Base-by-base conservation (phyloP, 2,113 vertebrate genomes). In the Urocolius indicus region DNA sequence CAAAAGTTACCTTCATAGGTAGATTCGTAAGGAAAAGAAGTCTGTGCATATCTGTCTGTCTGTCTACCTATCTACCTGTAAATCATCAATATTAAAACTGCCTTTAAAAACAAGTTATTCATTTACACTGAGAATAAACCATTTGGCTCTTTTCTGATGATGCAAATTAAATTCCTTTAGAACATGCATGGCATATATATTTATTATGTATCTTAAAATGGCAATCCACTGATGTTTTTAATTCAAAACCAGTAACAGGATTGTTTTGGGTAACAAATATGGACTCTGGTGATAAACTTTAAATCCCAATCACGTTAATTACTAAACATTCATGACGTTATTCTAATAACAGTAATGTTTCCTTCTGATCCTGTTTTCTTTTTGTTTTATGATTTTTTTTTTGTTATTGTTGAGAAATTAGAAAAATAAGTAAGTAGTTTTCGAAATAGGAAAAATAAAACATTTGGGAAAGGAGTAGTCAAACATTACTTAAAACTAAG, bases 1-100 rank as follows among this genome's bases (percentile, higher is more conserved):
- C 96, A 96, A 98, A 98, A 98, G 98, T 98, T 98, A 98, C 98
- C 98, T 98, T 98, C 97, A 92, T 98, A 84, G 86, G 95, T 94
- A 93, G 90, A 95, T 96, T 95, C 45, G 18, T 74, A 72, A 83
- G 58, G 90, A 68, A n/a, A 26, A 59, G 62, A 72, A 27, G 24
- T 49, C 41, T 69, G 9, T 34, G 6, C 46, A 2, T 57, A 18
- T 61, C 41, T 52, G 11, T 30, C 45, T 61, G 36, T 41, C 38
- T 41, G 38, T 41, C 38, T 41, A 41, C 38, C 38, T 38, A 5
- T 67, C 45, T 65, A 11, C 63, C 11, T 46, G 52, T 65, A 58
- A 73, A 62, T 34, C 6, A 32, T 49, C 32, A 54, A 24, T 48
- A n/a, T 5, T 54, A 46, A 83, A 82, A 89, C 62, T 75, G 15